Evolutionary conservation across 2,888 invertebrate genomes (phyloP).

Genomic region (Drosophila heteroneura): DNA sequence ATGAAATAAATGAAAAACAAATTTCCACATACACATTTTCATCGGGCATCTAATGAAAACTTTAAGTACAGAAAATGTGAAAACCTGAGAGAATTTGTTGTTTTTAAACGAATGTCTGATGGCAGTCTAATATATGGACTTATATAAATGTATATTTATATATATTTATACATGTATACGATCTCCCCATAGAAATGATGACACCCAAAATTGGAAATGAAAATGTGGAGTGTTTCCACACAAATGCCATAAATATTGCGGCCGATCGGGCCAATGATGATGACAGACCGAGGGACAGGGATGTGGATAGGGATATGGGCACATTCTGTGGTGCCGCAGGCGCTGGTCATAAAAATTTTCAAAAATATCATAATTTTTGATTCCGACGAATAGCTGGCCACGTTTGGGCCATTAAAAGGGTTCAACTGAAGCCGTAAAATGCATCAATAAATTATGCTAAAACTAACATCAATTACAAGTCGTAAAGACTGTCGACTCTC

Average conservation of each 20-base stretch:
- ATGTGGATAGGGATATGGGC: constrained; percentile 1
- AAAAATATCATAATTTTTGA: constrained; percentile 80
- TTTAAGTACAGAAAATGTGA: neutral
- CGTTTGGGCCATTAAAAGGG: constrained; percentile 77
- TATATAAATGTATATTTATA: neutral
- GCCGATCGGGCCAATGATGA: constrained; percentile 42
- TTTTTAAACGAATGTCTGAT: neutral
- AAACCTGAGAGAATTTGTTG: neutral
- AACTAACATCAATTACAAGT: constrained; percentile 83
- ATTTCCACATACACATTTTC: neutral
- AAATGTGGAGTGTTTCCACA: constrained; percentile 40
- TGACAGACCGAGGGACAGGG: constrained; percentile 39
- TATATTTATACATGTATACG: neutral
- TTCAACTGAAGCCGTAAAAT: constrained; percentile 80
- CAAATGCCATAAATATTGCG: constrained; percentile 70
- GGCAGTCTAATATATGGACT: neutral
- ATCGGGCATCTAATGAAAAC: neutral
- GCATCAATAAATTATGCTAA: constrained; percentile 81
- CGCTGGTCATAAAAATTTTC: constrained; percentile 68
- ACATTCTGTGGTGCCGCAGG: constrained; percentile 57
- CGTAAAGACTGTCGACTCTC: constrained; percentile 61
- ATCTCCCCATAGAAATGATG: neutral
- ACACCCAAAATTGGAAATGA: neutral
- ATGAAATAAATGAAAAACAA: neutral
- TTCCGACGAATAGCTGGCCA: constrained; percentile 64